A percentile compares a stretch with the other conserved stretches of the same genome.
These are phyloP conservation scores for Dissostichus mawsoni DNA, from an alignment of 2,113 vertebrate species.

Conservation along the genomic window DNA sequence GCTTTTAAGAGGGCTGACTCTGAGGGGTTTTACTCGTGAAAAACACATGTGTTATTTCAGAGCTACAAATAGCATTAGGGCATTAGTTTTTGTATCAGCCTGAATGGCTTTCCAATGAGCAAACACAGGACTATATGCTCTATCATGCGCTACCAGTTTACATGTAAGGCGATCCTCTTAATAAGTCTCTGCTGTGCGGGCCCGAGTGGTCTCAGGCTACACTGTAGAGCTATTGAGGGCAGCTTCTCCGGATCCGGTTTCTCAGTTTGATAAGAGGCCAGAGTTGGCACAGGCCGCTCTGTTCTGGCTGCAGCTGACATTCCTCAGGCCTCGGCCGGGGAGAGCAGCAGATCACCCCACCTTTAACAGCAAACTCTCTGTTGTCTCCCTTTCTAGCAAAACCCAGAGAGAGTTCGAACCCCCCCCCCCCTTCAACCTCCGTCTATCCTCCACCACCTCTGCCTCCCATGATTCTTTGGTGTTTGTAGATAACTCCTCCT, in stretches of 20 bases:
- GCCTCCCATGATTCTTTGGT: slow-evolving; percentile 54
- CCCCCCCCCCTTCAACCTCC: slow-evolving; percentile 23
- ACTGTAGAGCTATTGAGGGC: slow-evolving; percentile 63
- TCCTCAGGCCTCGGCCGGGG: slow-evolving; percentile 61
- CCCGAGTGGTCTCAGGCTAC: slow-evolving; percentile 65
- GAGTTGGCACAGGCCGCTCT: slow-evolving; percentile 59
- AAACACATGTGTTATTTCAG: slow-evolving; percentile 39
- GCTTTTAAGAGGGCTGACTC: slow-evolving; percentile 51
- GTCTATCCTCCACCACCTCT: slow-evolving; percentile 27
- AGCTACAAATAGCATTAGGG: slow-evolving; percentile 26
- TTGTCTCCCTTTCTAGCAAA: slow-evolving; percentile 44
- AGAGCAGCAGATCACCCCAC: slow-evolving; percentile 58
- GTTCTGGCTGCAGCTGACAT: slow-evolving; percentile 71
- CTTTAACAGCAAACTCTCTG: slow-evolving; percentile 55
- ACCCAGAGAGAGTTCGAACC: slow-evolving; percentile 37
- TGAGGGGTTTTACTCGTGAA: slow-evolving; percentile 24
- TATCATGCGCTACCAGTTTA: slow-evolving; percentile 61
- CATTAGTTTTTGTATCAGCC: slow-evolving; percentile 23
- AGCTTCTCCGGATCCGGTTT: slow-evolving; percentile 69
- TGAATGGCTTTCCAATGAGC: slow-evolving; percentile 35
- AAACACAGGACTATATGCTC: slow-evolving; percentile 25
- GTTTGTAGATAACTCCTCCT: slow-evolving; percentile 72
- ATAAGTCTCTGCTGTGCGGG: slow-evolving; percentile 45
- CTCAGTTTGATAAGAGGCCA: slow-evolving; percentile 75
- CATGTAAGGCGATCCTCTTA: slow-evolving; percentile 63